Base-by-base conservation (phyloP, 2,888 invertebrate species). In the Psylliodes chrysocephalus region DNA sequence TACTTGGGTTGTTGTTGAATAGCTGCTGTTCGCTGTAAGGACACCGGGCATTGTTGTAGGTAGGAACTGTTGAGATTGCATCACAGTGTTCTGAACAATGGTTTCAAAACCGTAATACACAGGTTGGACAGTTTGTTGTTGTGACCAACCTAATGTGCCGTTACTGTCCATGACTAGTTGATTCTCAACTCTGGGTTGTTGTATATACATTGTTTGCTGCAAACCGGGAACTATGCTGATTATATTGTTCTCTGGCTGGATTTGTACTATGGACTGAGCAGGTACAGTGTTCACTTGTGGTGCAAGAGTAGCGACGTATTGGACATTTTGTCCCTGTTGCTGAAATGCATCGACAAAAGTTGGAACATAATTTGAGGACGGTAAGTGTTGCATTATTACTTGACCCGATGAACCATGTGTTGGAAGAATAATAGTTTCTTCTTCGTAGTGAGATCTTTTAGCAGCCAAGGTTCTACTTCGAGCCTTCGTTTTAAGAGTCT, bases 41-140 rank as follows among this genome's bases (percentile, higher is more conserved):
- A 93, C 90, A 44, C 93, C 92, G 66, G 91, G 92, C 85, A 93
- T 90, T 3, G 92, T 89, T 1, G 91, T 91, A 2, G 93, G 90
- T 12, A 93, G 89, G 77, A 93, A 92, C 77, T 93, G 93, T 77
- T 92, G 92, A 17, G 93, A 93, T n/a, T 92, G 92, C 93, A 93
- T 93, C 0, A 93, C 92, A 2, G 93, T 93, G 76, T 93, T 94
- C 80, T 93, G 93, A 1, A 94, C 93, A 57, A 93, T 93, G 0
- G 93, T 93, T 82, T 94, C 93, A 68, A 93, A 84, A 0, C 93
- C 93, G 73, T 93, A 93, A 75, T 92, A 92, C 74, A 93, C 89
- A 1, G 89, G 85, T 42, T 87, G 80, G 22, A 72, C 71, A 8
- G 73, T 68, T 2, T 88, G 85, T 42, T 87, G 78, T 54, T 71